Conservation (phyloP, 1,140 invertebrate species). For the Samia ricini region DNA sequence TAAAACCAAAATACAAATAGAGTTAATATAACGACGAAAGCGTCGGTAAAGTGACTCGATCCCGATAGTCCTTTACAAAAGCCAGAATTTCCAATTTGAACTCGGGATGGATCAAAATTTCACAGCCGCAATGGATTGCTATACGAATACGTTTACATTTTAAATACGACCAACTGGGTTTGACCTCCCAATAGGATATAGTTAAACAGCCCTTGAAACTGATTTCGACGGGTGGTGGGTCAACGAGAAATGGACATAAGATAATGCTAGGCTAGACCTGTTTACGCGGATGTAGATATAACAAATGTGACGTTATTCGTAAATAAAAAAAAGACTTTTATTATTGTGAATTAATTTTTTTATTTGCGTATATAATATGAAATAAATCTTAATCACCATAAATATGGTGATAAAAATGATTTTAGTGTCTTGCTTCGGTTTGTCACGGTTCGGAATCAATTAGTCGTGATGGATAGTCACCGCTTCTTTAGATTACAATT, state of each 20-base stretch:
- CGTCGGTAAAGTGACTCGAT: background rate
- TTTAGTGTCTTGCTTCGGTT: too few species aligned
- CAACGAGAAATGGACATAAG: constrained; percentile 20
- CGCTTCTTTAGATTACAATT: too few species aligned
- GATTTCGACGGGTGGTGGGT: background rate
- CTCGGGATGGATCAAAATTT: constrained; percentile 31
- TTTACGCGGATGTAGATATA: constrained; percentile 13
- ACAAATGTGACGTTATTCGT: constrained; percentile 17
- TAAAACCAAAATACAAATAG: too few species aligned
- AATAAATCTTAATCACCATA: too few species aligned
- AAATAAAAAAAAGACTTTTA: too few species aligned
- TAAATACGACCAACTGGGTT: constrained; percentile 23
- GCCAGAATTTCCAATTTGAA: background rate
- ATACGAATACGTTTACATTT: constrained; percentile 38
- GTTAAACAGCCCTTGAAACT: background rate
- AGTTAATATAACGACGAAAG: background rate
- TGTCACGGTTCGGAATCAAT: too few species aligned
- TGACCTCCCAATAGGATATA: constrained; percentile 4
- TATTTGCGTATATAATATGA: too few species aligned
- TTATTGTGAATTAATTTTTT: too few species aligned
- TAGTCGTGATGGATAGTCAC: too few species aligned
- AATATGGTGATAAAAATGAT: too few species aligned
- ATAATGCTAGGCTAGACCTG: constrained; percentile 26
- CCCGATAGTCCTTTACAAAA: constrained; percentile 3
- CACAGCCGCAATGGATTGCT: constrained; percentile 23